Evolutionary conservation across 2,797 vertebrate genomes (phyloP).

Genomic region (Naso thynnoides): DNA sequence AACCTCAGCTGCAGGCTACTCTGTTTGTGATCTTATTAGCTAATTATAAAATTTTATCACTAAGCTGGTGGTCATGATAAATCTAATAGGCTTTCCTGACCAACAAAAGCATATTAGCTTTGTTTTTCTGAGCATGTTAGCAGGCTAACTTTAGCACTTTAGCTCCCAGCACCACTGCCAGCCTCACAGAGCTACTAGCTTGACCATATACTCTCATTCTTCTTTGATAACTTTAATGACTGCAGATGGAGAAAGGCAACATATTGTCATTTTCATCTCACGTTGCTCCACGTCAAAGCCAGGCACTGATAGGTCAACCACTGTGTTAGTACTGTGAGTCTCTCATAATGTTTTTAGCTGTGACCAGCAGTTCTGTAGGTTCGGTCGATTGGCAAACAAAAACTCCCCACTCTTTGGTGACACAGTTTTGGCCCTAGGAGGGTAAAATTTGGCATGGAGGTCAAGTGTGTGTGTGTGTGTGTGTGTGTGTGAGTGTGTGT

Average conservation of each 20-base stretch:
- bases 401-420: too few species aligned
- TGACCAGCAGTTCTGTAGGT: too few species aligned
- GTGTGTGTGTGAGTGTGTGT: too few species aligned
- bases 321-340: conserved; percentile 3
- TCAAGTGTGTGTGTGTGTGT: too few species aligned
- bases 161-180: background rate
- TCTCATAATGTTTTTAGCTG: conserved; percentile 32
- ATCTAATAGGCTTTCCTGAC: background rate
- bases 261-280: background rate
- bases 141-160: background rate
- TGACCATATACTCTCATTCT: background rate
- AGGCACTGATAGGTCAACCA: conserved; percentile 10
- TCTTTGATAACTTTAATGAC: background rate
- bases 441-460: too few species aligned
- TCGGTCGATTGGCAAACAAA: too few species aligned
- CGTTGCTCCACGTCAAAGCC: conserved; percentile 22
- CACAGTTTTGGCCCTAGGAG: too few species aligned
- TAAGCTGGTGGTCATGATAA: background rate
- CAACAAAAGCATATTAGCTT: background rate
- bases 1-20: background rate
- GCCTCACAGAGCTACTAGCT: background rate
- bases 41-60: background rate
- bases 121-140: background rate
- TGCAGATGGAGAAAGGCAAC: conserved; percentile 18
- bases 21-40: background rate